Evolutionary conservation across 1,140 invertebrate genomes (phyloP), one percentile per base, ranked within the genome.

Genomic region (Trichoplusia ni): DNA sequence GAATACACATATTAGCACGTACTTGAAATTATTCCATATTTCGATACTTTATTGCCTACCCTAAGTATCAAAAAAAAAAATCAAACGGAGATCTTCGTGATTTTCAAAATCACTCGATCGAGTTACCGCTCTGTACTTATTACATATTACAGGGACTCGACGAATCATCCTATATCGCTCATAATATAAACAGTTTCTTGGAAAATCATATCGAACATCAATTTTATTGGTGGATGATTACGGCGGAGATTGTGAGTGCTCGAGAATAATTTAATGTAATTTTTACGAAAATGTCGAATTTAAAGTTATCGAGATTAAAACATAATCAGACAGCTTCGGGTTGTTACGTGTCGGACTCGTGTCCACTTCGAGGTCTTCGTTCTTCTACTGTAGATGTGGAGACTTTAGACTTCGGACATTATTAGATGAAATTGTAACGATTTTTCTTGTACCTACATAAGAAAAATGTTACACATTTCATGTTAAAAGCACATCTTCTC

Each of bases 121-220:
- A 69, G 51, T 75, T 75, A 69, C 14, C 25, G 37, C 14, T 25
- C 16, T 23, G 33, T 40, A 54, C 33, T 54, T 54, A 38, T 40
- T 54, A 38, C 35, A 2, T 54, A 54, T 40, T 40, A 54, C 27
- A 54, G 33, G 47, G 19, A 25, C 13, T 42, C 38, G 33, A 54
- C 25, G 54, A 23, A 38, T 42, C 54, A 65, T 73, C 69, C 69
- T 56, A 69, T 62, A 65, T 71, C 53, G 46, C 62, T 63, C 69
- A 71, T 61, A 56, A 64, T 70, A 73, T 68, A 63, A 69, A 42
- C 37, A 58, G 35, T 40, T 75, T 81, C 78, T 71, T 62, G 74
- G 75, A 81, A 79, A 76, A 78, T 72, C 63, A 64, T 78, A 81
- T 75, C 78, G 72, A 60, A 53, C 75, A 71, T 77, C 69, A 54